Conservation (phyloP, 2,888 invertebrate species). For the Microctonus hyperodae region DNA sequence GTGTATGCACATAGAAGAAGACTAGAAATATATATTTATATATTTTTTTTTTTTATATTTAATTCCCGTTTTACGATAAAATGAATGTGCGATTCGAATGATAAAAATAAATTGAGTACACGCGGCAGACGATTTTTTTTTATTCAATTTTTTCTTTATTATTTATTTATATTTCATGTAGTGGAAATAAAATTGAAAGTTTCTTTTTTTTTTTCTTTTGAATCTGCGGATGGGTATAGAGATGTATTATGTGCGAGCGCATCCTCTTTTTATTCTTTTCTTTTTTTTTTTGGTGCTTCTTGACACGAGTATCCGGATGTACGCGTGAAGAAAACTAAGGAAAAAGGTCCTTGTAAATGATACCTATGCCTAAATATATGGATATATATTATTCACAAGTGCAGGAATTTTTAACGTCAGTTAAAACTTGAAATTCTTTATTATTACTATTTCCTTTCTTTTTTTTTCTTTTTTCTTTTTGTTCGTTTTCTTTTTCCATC, state of each 20-base stretch:
- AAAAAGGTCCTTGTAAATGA: constrained; percentile 38
- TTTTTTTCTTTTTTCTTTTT: constrained; percentile 3
- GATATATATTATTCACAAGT: background rate
- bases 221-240: too few relatives aligned
- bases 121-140: background rate
- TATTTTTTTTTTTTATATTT: background rate
- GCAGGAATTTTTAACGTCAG: constrained; percentile 1
- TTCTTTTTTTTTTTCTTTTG: too few relatives aligned
- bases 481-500: constrained; percentile 18
- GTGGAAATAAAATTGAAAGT: too few relatives aligned
- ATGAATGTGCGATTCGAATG: background rate
- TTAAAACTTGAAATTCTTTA: constrained; percentile 18
- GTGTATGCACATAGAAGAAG: background rate
- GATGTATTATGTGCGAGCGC: too few relatives aligned
- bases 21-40: too few relatives aligned
- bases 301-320: constrained; percentile 1
- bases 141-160: background rate
- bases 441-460: constrained; percentile 26
- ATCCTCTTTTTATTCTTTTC: constrained; percentile 21
- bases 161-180: background rate
- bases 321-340: constrained; percentile 6
- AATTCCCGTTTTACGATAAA: background rate
- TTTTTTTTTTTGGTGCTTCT: background rate
- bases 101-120: constrained; percentile 2
- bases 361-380: constrained; percentile 30